A percentile compares a stretch with the other conserved stretches of the same genome.
phyloP scores from a whole-genome alignment of 2,797 vertebrate species.

The Xiphophorus birchmanni region DNA sequence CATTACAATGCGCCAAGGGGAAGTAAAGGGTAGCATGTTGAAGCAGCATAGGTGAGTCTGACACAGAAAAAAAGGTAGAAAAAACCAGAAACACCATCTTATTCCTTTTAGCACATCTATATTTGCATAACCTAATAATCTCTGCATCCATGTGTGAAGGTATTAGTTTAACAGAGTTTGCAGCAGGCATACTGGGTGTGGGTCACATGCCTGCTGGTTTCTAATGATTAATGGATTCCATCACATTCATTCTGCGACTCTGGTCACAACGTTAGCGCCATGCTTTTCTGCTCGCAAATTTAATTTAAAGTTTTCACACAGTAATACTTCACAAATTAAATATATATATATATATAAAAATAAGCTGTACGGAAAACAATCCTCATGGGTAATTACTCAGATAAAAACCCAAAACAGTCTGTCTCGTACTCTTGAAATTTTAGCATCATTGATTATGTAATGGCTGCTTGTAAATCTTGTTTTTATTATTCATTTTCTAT shows the following conservation, averaged over 20 bases:
- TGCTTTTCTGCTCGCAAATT: slow-evolving; percentile 30
- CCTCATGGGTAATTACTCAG: slow-evolving; percentile 11
- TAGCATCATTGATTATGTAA: slow-evolving; percentile 1
- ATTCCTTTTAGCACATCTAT: slow-evolving; percentile 58
- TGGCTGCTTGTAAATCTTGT: background rate
- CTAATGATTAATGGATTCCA: slow-evolving; percentile 74
- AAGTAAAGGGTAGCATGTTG: slow-evolving; percentile 29
- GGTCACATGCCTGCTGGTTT: slow-evolving; percentile 67
- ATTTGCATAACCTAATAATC: slow-evolving; percentile 62
- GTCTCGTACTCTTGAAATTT: background rate
- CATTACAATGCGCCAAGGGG: slow-evolving; percentile 33
- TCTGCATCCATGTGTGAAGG: slow-evolving; percentile 51
- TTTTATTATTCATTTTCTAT: background rate
- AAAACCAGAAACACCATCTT: slow-evolving; percentile 37
- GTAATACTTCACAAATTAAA: slow-evolving; percentile 13
- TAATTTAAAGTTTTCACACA: slow-evolving; percentile 22
- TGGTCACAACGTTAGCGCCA: slow-evolving; percentile 41
- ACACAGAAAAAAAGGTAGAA: slow-evolving; percentile 18
- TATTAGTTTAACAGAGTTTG: slow-evolving; percentile 48
- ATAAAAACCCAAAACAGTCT: slow-evolving; percentile 2
- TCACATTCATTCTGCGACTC: slow-evolving; percentile 55
- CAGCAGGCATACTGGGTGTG: slow-evolving; percentile 58
- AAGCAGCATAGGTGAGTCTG: slow-evolving; percentile 19
- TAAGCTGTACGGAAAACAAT: background rate
- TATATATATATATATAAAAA: background rate